phyloP scores from a whole-genome alignment of 2,888 invertebrate genomes.

The Drosophila incognita region DNA sequence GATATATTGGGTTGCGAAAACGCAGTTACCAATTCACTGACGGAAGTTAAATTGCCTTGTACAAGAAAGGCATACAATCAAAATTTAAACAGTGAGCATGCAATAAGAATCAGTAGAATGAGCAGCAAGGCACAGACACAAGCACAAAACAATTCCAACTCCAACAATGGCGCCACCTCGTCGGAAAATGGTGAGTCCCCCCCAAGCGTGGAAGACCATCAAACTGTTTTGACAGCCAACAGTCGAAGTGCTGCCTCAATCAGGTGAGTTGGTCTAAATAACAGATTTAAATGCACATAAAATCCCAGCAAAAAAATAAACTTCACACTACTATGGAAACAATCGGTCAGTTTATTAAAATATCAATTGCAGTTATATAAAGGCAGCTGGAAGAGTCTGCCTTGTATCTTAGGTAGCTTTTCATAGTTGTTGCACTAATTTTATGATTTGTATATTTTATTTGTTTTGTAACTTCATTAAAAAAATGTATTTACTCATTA shows the following conservation, averaged over 20 bases:
- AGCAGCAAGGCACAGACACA: conserved; percentile 53
- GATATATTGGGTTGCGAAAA: conserved; percentile 64
- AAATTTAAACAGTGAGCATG: conserved; percentile 51
- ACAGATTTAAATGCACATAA: background rate
- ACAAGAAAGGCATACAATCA: conserved; percentile 39
- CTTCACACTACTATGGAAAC: background rate
- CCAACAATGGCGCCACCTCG: conserved; percentile 81
- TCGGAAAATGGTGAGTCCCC: conserved; percentile 84
- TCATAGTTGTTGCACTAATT: background rate
- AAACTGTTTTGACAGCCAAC: conserved; percentile 27
- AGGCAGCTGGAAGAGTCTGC: background rate
- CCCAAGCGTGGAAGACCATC: conserved; percentile 81
- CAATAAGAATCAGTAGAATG: conserved; percentile 53
- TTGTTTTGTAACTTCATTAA: background rate
- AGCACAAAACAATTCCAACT: conserved; percentile 28
- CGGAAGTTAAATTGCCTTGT: conserved; percentile 32
- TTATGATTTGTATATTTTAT: background rate
- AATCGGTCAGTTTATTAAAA: background rate
- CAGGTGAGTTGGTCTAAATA: conserved; percentile 43
- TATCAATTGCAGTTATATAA: background rate
- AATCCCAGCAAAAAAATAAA: background rate
- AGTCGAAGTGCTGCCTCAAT: conserved; percentile 56
- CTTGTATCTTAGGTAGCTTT: background rate
- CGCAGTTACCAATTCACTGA: conserved; percentile 31
- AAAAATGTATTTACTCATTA: background rate